Evolutionary conservation across 2,113 vertebrate genomes (phyloP).

Genomic region (Microcebus tavaratra): DNA sequence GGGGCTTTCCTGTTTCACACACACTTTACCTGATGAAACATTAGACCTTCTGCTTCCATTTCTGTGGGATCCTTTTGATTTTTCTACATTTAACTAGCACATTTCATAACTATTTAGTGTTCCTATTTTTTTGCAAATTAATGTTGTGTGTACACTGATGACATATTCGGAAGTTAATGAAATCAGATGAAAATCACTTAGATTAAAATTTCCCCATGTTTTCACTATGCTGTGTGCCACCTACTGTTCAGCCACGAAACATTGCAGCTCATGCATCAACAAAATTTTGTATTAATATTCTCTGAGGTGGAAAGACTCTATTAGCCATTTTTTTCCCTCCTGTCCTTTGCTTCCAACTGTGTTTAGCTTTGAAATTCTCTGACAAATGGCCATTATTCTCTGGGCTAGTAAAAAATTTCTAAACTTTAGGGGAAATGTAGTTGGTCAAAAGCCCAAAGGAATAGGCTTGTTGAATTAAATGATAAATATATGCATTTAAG

Average conservation of each 20-base stretch:
- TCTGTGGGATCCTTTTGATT: slow-evolving; percentile 65
- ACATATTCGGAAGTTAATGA: slow-evolving; percentile 12
- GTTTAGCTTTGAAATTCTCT: slow-evolving; percentile 45
- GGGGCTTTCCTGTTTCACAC: slow-evolving; percentile 54
- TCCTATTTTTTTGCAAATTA: slow-evolving; percentile 62
- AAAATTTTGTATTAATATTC: slow-evolving; percentile 74
- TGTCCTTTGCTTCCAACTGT: slow-evolving; percentile 50
- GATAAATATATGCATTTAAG: slow-evolving; percentile 78
- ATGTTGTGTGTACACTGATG: slow-evolving; percentile 8
- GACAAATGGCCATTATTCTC: slow-evolving; percentile 22
- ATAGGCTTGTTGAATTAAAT: slow-evolving; percentile 75
- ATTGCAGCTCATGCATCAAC: slow-evolving; percentile 44
- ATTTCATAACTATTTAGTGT: slow-evolving; percentile 37
- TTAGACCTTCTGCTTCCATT: slow-evolving; percentile 57
- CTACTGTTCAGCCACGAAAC: slow-evolving; percentile 75
- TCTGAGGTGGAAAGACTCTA: slow-evolving; percentile 74
- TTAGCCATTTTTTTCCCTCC: slow-evolving; percentile 14
- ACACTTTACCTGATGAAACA: slow-evolving; percentile 75
- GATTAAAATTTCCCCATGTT: slow-evolving; percentile 72
- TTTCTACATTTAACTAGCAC: slow-evolving; percentile 48
- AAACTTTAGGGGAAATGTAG: slow-evolving; percentile 55
- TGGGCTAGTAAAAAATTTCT: slow-evolving; percentile 58
- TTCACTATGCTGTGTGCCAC: slow-evolving; percentile 75
- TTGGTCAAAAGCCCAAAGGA: slow-evolving; percentile 66
- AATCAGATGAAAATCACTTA: slow-evolving; percentile 35